These are phyloP conservation scores for Bellardia bayeri DNA, from an alignment of 2,888 invertebrate genomes.

Conservation along the genomic window DNA sequence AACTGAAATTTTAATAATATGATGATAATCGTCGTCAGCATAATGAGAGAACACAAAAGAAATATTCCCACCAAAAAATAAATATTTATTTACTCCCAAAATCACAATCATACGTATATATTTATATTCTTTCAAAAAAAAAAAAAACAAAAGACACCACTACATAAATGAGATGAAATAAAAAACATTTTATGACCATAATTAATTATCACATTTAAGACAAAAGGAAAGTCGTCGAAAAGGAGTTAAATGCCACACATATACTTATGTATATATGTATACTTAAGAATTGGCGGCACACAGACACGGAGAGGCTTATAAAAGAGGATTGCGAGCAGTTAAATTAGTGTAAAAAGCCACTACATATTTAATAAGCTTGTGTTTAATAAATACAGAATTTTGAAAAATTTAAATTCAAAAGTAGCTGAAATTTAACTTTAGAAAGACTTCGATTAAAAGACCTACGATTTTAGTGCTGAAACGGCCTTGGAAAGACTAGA, in stretches of 20 bases:
- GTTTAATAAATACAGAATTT: no score
- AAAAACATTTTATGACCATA: constrained; percentile 64
- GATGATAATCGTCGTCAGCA: background rate
- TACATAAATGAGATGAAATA: constrained; percentile 60
- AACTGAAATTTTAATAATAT: background rate
- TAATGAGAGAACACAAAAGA: constrained; percentile 14
- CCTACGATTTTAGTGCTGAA: no score
- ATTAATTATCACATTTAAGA: constrained; percentile 67
- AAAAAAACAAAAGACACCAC: constrained; percentile 53
- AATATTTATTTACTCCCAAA: constrained; percentile 47
- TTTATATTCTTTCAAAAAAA: constrained; percentile 29
- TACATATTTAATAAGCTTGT: no score
- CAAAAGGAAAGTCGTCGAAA: constrained; percentile 40
- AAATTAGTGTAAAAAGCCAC: background rate
- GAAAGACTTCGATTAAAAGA: no score
- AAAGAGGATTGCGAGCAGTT: background rate
- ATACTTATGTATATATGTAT: background rate
- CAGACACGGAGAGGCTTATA: background rate
- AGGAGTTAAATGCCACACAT: constrained; percentile 59
- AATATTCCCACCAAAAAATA: constrained; percentile 57
- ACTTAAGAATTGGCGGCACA: background rate
- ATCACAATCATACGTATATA: background rate
- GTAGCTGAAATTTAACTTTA: no score
- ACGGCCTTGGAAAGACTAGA: no score
- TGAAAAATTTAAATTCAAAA: no score